These are phyloP conservation scores for Rapana venosa DNA, from an alignment of 2,888 invertebrate species.

Conservation along the genomic window DNA sequence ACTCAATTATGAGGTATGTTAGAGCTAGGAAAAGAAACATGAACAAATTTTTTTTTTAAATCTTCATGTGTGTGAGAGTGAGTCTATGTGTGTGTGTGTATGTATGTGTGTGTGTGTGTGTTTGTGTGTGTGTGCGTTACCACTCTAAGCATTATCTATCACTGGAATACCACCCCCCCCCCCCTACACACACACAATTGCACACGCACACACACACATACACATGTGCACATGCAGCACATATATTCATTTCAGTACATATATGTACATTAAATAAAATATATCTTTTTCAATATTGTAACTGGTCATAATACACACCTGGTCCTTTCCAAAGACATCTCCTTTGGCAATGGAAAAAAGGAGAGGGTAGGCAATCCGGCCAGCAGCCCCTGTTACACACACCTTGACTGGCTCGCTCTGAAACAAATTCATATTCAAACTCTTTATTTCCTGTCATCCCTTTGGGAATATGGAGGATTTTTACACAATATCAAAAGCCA, in stretches of 20 bases:
- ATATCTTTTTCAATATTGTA: neutral
- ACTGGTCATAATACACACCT: slow-evolving; percentile 77
- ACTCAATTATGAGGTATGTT: too few species aligned
- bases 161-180: too few species aligned
- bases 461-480: too few species aligned
- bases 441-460: too few species aligned
- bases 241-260: neutral
- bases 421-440: slow-evolving; percentile 27
- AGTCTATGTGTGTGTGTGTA: neutral
- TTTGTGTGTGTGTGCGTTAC: neutral
- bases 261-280: neutral
- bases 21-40: too few species aligned
- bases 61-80: neutral
- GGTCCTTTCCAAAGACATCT: slow-evolving; percentile 93
- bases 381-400: slow-evolving; percentile 98
- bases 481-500: too few species aligned
- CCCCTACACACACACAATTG: too few species aligned
- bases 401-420: slow-evolving; percentile 84
- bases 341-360: slow-evolving; percentile 96
- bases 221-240: neutral
- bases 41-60: too few species aligned
- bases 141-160: too few species aligned
- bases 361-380: slow-evolving; percentile 98
- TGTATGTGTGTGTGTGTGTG: neutral
- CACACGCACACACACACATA: too few species aligned